A percentile compares a stretch with the other conserved stretches of the same genome.
phyloP scores from a whole-genome alignment of 2,888 invertebrate genomes.

The Lumbricus terrestris region DNA sequence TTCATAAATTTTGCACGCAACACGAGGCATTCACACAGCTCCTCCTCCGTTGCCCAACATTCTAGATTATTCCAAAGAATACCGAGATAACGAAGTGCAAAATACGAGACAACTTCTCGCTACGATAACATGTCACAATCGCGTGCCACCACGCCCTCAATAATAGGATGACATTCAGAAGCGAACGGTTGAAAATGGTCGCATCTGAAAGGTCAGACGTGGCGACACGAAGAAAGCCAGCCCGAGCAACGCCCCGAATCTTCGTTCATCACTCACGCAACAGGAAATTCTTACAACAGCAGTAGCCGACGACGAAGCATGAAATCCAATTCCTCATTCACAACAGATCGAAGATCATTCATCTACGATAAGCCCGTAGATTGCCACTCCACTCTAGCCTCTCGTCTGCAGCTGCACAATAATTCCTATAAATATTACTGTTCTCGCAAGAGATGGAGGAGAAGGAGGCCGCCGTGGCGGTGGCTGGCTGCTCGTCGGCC shows the following conservation, averaged over 20 bases:
- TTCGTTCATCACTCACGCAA: neutral
- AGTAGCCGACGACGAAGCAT: neutral
- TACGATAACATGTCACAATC: neutral
- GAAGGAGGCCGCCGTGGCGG: neutral
- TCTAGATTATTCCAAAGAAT: neutral
- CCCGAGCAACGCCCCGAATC: neutral
- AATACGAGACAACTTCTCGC: neutral
- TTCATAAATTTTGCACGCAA: neutral
- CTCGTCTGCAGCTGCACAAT: too few species aligned
- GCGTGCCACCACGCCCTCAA: neutral
- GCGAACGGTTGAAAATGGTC: neutral
- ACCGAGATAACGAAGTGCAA: neutral
- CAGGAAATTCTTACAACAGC: neutral
- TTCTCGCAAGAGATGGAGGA: neutral
- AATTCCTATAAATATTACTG: neutral
- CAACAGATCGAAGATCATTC: neutral
- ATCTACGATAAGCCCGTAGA: neutral
- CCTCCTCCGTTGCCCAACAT: too few species aligned
- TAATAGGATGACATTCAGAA: neutral
- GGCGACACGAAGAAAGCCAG: neutral
- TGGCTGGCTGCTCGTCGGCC: neutral
- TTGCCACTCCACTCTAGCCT: neutral
- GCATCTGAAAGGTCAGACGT: neutral
- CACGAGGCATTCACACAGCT: neutral
- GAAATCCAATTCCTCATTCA: neutral